Evolutionary conservation across 2,888 invertebrate genomes (phyloP), one percentile per base, ranked within the genome.

Genomic region (Stenoptilia bipunctidactyla): DNA sequence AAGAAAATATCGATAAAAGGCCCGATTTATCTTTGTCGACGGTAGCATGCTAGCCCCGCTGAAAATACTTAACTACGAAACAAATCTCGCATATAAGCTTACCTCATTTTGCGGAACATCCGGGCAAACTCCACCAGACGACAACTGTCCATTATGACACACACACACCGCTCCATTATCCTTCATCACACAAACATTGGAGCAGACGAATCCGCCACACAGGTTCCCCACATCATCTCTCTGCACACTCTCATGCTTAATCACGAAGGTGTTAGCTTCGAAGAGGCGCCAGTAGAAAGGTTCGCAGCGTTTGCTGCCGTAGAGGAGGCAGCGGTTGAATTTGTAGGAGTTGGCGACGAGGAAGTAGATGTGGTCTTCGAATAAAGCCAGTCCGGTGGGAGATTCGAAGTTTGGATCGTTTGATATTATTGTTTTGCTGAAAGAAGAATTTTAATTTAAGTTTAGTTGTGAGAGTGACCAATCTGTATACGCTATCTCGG

Each of bases 351-450:
- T 84, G 0, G 79, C 73, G 2, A 80, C 85, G 0, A 89, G 66
- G 84, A 91, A 93, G 66, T 91, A 96, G 1, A 95, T 72, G 47
- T 89, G 82, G 62, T 92, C 91, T 60, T 93, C 93, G 61, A 90
- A 92, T 34, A 94, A 76, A 3, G 87, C 87, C 14, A 95, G 63
- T 0, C 89, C 88, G 34, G 87, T 85, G 0, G 93, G 91, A 27
- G 86, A 82, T 39, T 72, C 61, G 0, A 87, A 61, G 1, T 85
- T 64, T 0, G 71, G 62, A 15, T 79, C 70, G 44, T 74, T 72
- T 9, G 67, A 65, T 27, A 86, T 52, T 27, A 88, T 56, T 1
- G 68, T 65, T 47, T 61, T 71, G 14, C 87, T 77, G 56, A 3
- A 20, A 20, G 20, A 8, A 8, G 1, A 56, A 58, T 35, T 13